Conservation (phyloP, 2,888 invertebrate species). For the Mythimna lalbum region DNA sequence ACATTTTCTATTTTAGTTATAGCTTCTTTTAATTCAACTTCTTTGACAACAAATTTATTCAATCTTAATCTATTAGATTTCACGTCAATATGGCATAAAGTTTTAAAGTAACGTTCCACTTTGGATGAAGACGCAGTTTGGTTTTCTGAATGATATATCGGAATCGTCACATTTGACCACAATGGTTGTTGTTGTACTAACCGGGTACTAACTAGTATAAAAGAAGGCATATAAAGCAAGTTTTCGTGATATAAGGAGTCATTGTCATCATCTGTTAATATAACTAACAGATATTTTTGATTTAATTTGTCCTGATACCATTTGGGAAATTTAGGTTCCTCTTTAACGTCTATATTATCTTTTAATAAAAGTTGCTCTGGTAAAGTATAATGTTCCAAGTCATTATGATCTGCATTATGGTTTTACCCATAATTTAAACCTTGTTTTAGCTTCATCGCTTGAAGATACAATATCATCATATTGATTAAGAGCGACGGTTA, state of each 20-base stretch:
- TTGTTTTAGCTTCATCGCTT: slow-evolving; percentile 36
- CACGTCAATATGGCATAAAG: slow-evolving; percentile 30
- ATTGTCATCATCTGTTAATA: slow-evolving; percentile 22
- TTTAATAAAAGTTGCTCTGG: slow-evolving; percentile 9
- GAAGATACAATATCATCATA: slow-evolving; percentile 27
- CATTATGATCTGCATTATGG: slow-evolving; percentile 11
- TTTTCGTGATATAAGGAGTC: slow-evolving; percentile 31
- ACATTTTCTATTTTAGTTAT: slow-evolving; percentile 23
- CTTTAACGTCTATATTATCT: slow-evolving; percentile 17
- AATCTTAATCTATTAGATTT: slow-evolving; percentile 44
- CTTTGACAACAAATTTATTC: slow-evolving; percentile 36
- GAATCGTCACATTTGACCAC: slow-evolving; percentile 32
- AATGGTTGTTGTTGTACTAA: slow-evolving; percentile 26
- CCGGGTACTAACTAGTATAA: slow-evolving; percentile 28
- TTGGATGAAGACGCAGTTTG: slow-evolving; percentile 11
- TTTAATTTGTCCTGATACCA: slow-evolving; percentile 29
- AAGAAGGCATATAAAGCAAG: slow-evolving; percentile 33
- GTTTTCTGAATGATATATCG: slow-evolving; percentile 15
- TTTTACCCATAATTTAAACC: slow-evolving; percentile 18
- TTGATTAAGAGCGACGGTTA: slow-evolving; percentile 35
- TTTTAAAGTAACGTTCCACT: slow-evolving; percentile 21
- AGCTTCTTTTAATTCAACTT: slow-evolving; percentile 43
- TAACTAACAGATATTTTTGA: slow-evolving; percentile 26
- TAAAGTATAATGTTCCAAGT: slow-evolving; percentile 19
- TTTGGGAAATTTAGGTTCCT: slow-evolving; percentile 20